Base-by-base conservation (phyloP, 2,888 invertebrate species). In the Pseudococcus jackbeardsleyi region DNA sequence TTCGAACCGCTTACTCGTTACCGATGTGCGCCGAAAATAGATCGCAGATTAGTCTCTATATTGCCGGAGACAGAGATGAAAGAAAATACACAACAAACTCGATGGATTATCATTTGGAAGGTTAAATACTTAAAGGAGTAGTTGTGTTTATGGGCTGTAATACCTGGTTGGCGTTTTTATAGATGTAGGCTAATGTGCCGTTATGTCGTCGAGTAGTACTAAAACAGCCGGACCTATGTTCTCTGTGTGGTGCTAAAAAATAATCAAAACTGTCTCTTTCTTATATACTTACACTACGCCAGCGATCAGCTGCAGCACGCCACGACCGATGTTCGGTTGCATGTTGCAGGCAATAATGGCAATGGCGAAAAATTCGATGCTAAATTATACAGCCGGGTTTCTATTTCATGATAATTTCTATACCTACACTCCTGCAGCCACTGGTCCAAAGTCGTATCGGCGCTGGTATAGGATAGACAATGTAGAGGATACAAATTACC, bases 141-240 rank as follows among this genome's bases (percentile, higher is more conserved):
- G 54, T 77, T 39, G 77, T 77, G 77, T 77, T 77, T 77, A 77
- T 77, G 77, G 77, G 77, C 39, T 77, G 54, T 54, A 54, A 42
- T 77, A 77, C 77, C 39, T 42, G 77, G 77, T 77, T 77, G 77
- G 77, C 77, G 77, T 77, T 77, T 77, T 77, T 77, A 77, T 77
- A 77, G 77, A 77, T 77, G 77, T 77, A 77, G 77, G 77, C 77
- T 77, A 77, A 77, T 77, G 77, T 77, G 77, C 77, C 77, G 77
- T 77, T 77, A 77, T 77, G 39, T 39, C 39, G 77, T 77, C 77
- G 77, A 77, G 77, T 42, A 77, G 77, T 77, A 42, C 42, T 77
- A 77, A 77, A 77, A 77, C 77, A 77, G 77, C 77, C 77, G 77
- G 77, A 77, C 77, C 77, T 77, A 77, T 77, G 77, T 42, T 77